Conservation (phyloP, 2,797 vertebrate genomes). For the Clarias platycephalus region DNA sequence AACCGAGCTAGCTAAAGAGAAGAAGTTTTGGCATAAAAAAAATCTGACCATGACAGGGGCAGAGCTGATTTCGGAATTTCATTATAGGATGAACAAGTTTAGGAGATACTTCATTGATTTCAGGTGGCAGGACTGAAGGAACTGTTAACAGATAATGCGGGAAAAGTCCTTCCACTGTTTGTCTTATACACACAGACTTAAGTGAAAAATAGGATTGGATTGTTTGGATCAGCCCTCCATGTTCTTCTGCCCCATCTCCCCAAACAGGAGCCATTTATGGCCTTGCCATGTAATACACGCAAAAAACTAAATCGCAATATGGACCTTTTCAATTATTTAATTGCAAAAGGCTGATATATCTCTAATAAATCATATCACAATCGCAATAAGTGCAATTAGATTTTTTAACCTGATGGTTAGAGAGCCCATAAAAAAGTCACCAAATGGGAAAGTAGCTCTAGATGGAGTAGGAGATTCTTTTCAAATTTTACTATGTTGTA, state of each 20-base stretch:
- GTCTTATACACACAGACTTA: background rate
- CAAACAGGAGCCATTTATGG: background rate
- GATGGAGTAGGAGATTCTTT: background rate
- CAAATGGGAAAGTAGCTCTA: background rate
- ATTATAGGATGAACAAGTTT: background rate
- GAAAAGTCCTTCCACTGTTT: background rate
- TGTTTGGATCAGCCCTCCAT: background rate
- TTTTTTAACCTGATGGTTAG: background rate
- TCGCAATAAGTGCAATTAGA: too few species aligned
- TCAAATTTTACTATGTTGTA: background rate
- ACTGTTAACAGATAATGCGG: background rate
- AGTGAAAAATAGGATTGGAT: background rate
- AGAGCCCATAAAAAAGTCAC: background rate
- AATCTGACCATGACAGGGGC: background rate
- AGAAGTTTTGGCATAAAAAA: background rate
- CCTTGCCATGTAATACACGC: background rate
- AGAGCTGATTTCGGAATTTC: background rate
- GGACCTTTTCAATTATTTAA: too few species aligned
- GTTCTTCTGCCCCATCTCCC: constrained; percentile 3
- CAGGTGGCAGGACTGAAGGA: background rate
- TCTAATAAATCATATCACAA: too few species aligned
- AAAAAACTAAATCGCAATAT: too few species aligned
- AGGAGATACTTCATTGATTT: background rate
- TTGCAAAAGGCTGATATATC: too few species aligned
- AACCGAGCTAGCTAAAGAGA: background rate